phyloP scores from a whole-genome alignment of 2,113 vertebrate species.

The Muscicapa adusta region DNA sequence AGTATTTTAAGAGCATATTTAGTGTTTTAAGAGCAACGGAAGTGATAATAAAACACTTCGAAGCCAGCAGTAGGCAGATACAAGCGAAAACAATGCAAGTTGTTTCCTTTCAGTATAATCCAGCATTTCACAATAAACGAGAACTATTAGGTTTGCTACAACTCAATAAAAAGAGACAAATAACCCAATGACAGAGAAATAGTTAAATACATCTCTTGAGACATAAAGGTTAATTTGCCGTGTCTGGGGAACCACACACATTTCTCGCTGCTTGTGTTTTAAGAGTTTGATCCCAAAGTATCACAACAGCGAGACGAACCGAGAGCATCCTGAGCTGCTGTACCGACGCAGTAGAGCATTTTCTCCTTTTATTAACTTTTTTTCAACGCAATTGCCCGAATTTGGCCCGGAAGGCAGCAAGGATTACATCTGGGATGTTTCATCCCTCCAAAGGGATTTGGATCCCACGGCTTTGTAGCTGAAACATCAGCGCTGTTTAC shows the following conservation, averaged over 20 bases:
- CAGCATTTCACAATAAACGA: background rate
- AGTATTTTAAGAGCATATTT: background rate
- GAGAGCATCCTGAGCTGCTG: background rate
- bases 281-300: background rate
- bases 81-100: background rate
- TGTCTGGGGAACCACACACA: background rate
- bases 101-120: background rate
- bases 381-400: background rate
- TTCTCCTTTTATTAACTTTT: background rate
- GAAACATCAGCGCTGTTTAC: background rate
- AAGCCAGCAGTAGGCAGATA: background rate
- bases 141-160: background rate
- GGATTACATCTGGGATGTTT: background rate
- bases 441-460: background rate
- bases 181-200: background rate
- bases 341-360: background rate
- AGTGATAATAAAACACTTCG: background rate
- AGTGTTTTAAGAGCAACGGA: background rate
- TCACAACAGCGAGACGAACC: background rate
- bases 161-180: background rate
- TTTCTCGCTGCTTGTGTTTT: background rate
- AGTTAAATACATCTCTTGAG: background rate
- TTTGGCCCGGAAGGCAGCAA: background rate
- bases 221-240: background rate
- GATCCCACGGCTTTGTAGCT: background rate